Base-by-base conservation (phyloP, 2,888 invertebrate genomes). In the Busseola fusca region DNA sequence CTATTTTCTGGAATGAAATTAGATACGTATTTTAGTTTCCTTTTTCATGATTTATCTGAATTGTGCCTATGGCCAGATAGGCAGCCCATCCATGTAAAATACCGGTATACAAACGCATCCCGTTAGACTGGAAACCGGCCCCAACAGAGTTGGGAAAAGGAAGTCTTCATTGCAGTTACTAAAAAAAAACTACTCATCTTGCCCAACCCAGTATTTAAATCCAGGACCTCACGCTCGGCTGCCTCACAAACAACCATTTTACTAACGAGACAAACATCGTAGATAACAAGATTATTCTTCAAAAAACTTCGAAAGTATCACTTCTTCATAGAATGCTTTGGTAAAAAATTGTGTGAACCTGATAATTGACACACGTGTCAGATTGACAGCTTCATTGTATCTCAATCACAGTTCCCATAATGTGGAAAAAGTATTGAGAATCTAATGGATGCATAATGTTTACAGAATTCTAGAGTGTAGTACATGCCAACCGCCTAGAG, bases 331-430 rank as follows among this genome's bases (percentile, higher is more conserved):
- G 68, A 71, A 37, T 54, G 7, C 1, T 12, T 45, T 14, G 1
- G 4, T n/a, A 67, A 72, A 78, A 65, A 57, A 1, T n/a, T n/a
- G 21, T 68, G 78, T 27, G 77, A 65, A 63, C 0, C 9, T 12
- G 18, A 0, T 68, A 68, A 78, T 65, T 34, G 60, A 64, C 64
- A 52, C 40, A n/a, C n/a, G 40, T 57, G 59, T 71, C 18, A 57
- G 52, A 62, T 18, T 64, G 64, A 72, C 68, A 57, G 3, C 3
- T 10, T 25, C 57, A 72, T 78, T 40, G 2, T 4, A 40, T 66
- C 21, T 66, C n/a, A 63, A 66, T 71, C 62, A 58, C 18, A 30
- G 27, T 48, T 65, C 64, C 27, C 73, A 21, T 72, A 52, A 50
- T 27, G 34, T 16, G 16, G 40, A 59, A 76, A 76, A 69, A 54